A percentile compares a stretch with the other conserved stretches of the same genome.
Evolutionary conservation across 2,113 vertebrate genomes (phyloP).

Genomic region (Glareola pratincola): DNA sequence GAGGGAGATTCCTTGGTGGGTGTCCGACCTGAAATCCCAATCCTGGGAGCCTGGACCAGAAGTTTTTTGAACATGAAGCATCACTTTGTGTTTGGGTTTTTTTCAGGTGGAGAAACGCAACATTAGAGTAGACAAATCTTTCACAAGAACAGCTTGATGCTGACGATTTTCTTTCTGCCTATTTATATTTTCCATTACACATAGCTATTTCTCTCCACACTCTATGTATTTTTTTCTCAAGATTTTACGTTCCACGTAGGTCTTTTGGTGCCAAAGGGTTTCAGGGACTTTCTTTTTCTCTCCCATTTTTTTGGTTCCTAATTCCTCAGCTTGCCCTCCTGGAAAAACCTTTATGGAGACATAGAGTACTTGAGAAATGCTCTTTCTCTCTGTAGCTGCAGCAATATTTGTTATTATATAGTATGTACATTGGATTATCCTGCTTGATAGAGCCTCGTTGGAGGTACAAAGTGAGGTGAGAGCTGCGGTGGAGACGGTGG

Average conservation of each 20-base stretch:
- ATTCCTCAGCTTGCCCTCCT: not conserved
- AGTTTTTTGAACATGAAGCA: not conserved
- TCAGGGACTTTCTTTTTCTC: not conserved
- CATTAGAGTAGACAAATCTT: not conserved
- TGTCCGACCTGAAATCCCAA: rapidly evolving
- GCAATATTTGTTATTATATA: not conserved
- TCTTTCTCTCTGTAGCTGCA: not conserved
- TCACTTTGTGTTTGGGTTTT: not conserved
- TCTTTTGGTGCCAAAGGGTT: not conserved
- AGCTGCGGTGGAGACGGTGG: not conserved
- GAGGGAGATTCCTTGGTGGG: not conserved
- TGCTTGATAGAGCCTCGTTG: rapidly evolving
- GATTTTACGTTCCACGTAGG: rapidly evolving
- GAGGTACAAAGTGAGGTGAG: not conserved
- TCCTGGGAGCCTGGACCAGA: not conserved
- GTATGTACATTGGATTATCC: not conserved
- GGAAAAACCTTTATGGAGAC: not conserved
- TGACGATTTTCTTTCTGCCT: not conserved
- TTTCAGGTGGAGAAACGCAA: not conserved
- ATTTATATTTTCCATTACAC: not conserved
- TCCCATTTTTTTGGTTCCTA: not conserved
- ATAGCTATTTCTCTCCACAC: not conserved
- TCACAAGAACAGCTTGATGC: not conserved
- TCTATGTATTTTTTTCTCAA: not conserved
- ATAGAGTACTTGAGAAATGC: not conserved